Base-by-base conservation (phyloP, 2,113 vertebrate species). In the Cisticola juncidis region DNA sequence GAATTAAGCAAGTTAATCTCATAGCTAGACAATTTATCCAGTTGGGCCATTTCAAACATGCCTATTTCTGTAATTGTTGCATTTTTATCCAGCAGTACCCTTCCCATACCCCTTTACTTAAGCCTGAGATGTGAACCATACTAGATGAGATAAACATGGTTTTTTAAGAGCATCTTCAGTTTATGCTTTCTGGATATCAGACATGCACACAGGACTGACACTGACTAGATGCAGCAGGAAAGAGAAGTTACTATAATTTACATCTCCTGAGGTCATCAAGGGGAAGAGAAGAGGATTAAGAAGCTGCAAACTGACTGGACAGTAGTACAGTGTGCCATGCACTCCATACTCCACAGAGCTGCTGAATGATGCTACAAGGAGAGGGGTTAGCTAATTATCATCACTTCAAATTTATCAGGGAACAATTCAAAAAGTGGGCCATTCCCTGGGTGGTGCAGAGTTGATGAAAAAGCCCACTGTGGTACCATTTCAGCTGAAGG, bases 1-100 rank as follows among this genome's bases (percentile, higher is more conserved):
- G 82, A 88, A 80, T 92, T 85, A 73, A 77, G 29, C 5, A 88
- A 77, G 51, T 77, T 72, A 76, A 56, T 66, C 48, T 68, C 45
- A 80, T 9, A 93, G 53, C 66, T 82, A 80, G 45, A 88, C 61
- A 68, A 69, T 90, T 82, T 61, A 88, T 50, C 79, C 71, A 66
- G 29, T 28, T 83, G 58, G 31, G 10, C 19, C 33, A n/a, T 40
- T 83, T 88, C 14, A 81, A 29, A 50, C 26, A 31, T 25, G 21
- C 11, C 7, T 93, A 58, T 96, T 96, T 88, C 71, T 90, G 58
- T 83, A 90, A 83, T 23, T 61, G 12, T 18, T 64, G 21, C 29
- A 42, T 88, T 86, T 93, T 81, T 73, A 56, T n/a, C 24, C 42
- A 86, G 31, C 48, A 38, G 38, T 65, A 36, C 3, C 26, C 36